phyloP scores from a whole-genome alignment of 1,140 invertebrate species.

The Copidosoma floridanum region DNA sequence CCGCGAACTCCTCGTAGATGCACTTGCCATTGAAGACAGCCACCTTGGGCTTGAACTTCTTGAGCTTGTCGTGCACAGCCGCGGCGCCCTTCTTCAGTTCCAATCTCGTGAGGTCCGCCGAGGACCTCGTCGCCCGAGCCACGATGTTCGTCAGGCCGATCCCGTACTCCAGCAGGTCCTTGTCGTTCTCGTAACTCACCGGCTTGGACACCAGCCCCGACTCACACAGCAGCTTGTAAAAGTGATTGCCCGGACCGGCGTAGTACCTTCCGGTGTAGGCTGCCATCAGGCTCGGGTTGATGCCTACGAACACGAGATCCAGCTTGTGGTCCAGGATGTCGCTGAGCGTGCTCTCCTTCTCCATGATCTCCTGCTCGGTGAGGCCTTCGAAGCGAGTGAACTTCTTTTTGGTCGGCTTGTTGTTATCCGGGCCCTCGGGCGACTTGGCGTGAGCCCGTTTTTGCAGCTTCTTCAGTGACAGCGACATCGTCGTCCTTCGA shows the following conservation, averaged over 20 bases:
- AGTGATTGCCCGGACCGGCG: slow-evolving; percentile 54
- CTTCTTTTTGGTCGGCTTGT: slow-evolving; percentile 35
- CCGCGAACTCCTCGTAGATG: slow-evolving; percentile 49
- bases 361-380: slow-evolving; percentile 47
- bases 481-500: too few relatives aligned
- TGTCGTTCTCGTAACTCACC: slow-evolving; percentile 46
- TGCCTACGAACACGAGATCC: slow-evolving; percentile 51
- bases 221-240: slow-evolving; percentile 50
- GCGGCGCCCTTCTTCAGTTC: slow-evolving; percentile 49
- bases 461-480: slow-evolving; percentile 40
- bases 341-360: slow-evolving; percentile 43
- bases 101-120: slow-evolving; percentile 44
- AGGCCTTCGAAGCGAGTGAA: slow-evolving; percentile 46
- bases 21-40: slow-evolving; percentile 54
- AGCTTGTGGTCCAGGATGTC: slow-evolving; percentile 46
- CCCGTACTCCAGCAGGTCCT: slow-evolving; percentile 41
- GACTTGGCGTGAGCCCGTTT: slow-evolving; percentile 23
- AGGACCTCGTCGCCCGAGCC: slow-evolving; percentile 47
- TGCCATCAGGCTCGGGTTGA: slow-evolving; percentile 52
- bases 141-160: slow-evolving; percentile 55
- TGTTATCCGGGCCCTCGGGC: background rate
- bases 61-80: slow-evolving; percentile 43
- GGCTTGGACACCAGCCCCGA: slow-evolving; percentile 41
- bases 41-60: slow-evolving; percentile 47
- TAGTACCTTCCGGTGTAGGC: slow-evolving; percentile 52